Percentiles rank a stretch among this genome's conserved stretches.
These are phyloP conservation scores for Panagrolaimus sp. DNA, from an alignment of 1,140 invertebrate genomes.

Conservation along the genomic window DNA sequence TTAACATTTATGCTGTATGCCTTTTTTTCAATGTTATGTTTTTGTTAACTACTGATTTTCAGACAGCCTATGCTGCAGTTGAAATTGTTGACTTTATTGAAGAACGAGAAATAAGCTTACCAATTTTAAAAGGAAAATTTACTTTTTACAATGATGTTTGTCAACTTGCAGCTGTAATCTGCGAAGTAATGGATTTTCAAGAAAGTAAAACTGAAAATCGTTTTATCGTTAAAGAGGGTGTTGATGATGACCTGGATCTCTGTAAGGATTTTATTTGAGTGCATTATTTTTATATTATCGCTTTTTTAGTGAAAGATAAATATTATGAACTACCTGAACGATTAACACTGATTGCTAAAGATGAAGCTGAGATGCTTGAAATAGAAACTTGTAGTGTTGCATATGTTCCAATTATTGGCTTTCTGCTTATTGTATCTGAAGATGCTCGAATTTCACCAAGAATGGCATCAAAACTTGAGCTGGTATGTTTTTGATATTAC, in stretches of 20 bases:
- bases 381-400: conserved; percentile 43
- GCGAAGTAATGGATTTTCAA: not conserved
- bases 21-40: not conserved
- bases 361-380: conserved; percentile 35
- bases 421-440: conserved; percentile 41
- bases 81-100: not conserved
- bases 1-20: conserved; percentile 39
- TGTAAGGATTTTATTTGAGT: conserved; percentile 23
- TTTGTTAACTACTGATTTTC: conserved; percentile 10
- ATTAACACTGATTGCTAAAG: conserved; percentile 44
- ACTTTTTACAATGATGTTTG: conserved; percentile 13
- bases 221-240: conserved; percentile 48
- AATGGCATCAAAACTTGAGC: conserved; percentile 19
- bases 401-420: conserved; percentile 55
- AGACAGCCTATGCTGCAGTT: not conserved
- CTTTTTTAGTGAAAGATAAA: conserved; percentile 42
- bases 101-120: conserved; percentile 12
- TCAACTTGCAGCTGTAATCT: conserved; percentile 17
- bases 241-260: conserved; percentile 47
- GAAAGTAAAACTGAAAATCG: conserved; percentile 34
- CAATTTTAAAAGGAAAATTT: not conserved
- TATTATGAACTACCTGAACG: conserved; percentile 39
- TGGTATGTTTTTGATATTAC: conserved; percentile 16
- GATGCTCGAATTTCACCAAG: conserved; percentile 22
- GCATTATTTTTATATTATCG: not conserved